Percentiles rank a stretch among this genome's conserved stretches.
Conservation (phyloP, 1,140 invertebrate species). For the Harlomillsia oculata region DNA sequence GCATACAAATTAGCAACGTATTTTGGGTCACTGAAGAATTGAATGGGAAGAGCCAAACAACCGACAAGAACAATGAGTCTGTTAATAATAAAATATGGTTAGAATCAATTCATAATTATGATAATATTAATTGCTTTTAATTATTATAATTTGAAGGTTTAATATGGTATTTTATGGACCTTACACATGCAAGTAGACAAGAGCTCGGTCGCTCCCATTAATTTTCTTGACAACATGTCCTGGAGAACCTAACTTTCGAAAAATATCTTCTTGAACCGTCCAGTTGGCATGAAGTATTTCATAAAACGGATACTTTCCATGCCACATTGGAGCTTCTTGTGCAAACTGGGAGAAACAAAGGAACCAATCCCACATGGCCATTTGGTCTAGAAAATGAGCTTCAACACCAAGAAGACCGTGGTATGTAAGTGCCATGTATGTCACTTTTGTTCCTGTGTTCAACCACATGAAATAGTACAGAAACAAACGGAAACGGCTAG, state of each 20-base stretch:
- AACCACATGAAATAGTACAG: background rate
- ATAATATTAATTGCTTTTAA: no score
- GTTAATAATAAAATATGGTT: no score
- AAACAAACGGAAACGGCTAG: background rate
- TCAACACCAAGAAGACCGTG: background rate
- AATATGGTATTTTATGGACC: no score
- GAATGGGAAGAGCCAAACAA: no score
- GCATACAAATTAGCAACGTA: no score
- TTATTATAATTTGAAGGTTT: no score
- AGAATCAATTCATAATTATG: no score
- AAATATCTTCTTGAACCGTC: background rate
- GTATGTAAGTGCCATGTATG: background rate
- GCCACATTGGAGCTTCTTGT: slow-evolving; percentile 1
- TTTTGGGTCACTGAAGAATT: no score
- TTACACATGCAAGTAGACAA: background rate
- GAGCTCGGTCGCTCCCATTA: background rate
- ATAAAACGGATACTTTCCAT: background rate
- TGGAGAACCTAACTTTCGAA: background rate
- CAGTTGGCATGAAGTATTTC: slow-evolving; percentile 1
- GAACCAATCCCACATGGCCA: background rate
- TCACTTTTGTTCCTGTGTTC: background rate
- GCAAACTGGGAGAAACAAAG: background rate
- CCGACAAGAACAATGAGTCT: no score
- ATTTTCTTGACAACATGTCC: background rate
- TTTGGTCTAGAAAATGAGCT: slow-evolving; percentile 1